Percentiles rank a stretch among this genome's conserved stretches.
These are phyloP conservation scores for Clistopyga incitator DNA, from an alignment of 2,888 invertebrate species.

Conservation along the genomic window DNA sequence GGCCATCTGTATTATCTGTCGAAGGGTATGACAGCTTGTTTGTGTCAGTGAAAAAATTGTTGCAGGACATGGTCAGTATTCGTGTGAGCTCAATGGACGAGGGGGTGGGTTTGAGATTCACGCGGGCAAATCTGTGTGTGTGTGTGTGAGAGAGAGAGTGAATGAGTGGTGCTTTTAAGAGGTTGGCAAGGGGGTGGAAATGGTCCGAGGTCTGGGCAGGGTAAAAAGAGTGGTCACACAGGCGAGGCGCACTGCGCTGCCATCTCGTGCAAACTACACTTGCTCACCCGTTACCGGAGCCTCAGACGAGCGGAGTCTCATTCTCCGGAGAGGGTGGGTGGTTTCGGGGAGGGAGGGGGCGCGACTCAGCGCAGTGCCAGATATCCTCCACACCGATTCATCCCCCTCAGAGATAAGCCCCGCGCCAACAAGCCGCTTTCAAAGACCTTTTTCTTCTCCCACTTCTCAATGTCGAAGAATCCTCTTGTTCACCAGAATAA, in stretches of 20 bases:
- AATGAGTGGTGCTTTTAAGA: neutral
- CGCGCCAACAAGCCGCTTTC: constrained; percentile 26
- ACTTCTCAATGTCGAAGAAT: neutral
- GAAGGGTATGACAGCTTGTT: constrained; percentile 24
- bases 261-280: constrained; percentile 79
- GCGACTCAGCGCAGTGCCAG: constrained; percentile 47
- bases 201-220: constrained; percentile 52
- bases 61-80: constrained; percentile 8
- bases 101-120: neutral
- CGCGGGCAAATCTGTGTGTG: constrained; percentile 17
- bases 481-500: neutral
- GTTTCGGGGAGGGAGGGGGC: constrained; percentile 8
- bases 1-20: constrained; percentile 13
- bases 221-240: constrained; percentile 70
- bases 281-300: constrained; percentile 62
- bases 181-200: constrained; percentile 20
- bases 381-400: constrained; percentile 47
- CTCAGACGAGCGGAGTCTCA: constrained; percentile 60
- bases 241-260: constrained; percentile 77
- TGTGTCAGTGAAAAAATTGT: neutral
- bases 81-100: neutral
- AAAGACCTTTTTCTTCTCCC: constrained; percentile 33
- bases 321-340: constrained; percentile 45
- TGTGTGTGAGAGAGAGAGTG: constrained; percentile 1
- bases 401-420: constrained; percentile 38